Evolutionary conservation across 1,140 invertebrate species (phyloP).

Genomic region (Drosophila funebris): DNA sequence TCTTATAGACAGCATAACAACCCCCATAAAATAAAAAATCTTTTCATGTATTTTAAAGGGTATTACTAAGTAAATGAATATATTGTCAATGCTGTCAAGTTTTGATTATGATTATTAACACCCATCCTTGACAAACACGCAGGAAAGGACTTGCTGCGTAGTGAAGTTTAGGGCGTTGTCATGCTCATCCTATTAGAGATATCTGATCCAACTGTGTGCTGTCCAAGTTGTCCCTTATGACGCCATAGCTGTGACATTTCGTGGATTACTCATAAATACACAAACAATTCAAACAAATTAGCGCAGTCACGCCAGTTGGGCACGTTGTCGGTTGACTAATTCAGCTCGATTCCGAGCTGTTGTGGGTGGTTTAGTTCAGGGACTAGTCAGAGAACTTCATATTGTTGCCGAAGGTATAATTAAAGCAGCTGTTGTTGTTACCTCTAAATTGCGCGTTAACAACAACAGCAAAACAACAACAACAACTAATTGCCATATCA

Average conservation of each 20-base stretch:
- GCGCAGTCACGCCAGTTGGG: conserved; percentile 68
- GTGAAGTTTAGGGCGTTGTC: conserved; percentile 28
- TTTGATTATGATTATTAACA: conserved; percentile 3
- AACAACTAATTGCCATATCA: conserved; percentile 53
- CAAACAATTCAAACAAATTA: conserved; percentile 65
- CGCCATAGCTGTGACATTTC: conserved; percentile 67
- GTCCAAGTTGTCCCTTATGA: conserved; percentile 48
- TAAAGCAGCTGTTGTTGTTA: conserved; percentile 25
- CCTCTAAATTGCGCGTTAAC: conserved; percentile 36
- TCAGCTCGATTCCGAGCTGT: not conserved
- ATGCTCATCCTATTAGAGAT: not conserved
- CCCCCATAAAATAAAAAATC: no score
- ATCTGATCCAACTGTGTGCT: not conserved
- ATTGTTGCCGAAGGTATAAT: conserved; percentile 15
- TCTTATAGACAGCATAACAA: no score
- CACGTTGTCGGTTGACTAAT: conserved; percentile 34
- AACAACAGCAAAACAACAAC: conserved; percentile 9
- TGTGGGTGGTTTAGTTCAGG: conserved; percentile 13
- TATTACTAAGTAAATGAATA: not conserved
- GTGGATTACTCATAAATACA: conserved; percentile 48
- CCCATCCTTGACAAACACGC: not conserved
- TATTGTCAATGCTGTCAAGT: not conserved
- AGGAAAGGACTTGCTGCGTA: no score
- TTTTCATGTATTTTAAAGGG: not conserved
- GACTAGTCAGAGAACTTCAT: not conserved